A percentile compares a stretch with the other conserved stretches of the same genome.
phyloP scores from a whole-genome alignment of 2,888 invertebrate species.

The Sinelater perroti region DNA sequence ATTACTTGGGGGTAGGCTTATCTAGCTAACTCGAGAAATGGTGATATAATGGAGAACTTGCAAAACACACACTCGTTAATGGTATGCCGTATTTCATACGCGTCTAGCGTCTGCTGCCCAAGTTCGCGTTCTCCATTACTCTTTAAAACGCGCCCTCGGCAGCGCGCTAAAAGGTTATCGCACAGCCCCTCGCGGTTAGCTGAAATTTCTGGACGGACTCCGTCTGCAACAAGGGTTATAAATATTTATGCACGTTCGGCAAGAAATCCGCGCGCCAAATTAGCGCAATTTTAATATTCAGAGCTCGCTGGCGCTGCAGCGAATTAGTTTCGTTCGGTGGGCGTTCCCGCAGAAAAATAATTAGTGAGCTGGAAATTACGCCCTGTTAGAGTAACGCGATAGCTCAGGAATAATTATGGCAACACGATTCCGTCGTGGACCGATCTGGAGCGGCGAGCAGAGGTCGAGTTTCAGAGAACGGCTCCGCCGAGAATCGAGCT shows the following conservation, averaged over 20 bases:
- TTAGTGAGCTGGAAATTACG: conserved; percentile 17
- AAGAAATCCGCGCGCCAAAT: conserved; percentile 16
- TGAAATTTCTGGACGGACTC: conserved; percentile 10
- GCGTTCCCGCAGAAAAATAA: conserved; percentile 20
- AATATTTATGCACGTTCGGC: conserved; percentile 17
- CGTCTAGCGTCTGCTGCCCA: too few relatives aligned
- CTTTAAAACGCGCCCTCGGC: neutral
- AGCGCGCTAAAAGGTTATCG: neutral
- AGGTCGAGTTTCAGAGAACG: conserved; percentile 16
- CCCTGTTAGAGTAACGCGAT: conserved; percentile 10
- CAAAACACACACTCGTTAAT: too few relatives aligned
- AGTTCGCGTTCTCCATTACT: neutral
- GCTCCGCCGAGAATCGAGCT: too few relatives aligned
- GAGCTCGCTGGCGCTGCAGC: conserved; percentile 9
- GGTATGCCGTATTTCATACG: too few relatives aligned
- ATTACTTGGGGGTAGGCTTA: too few relatives aligned
- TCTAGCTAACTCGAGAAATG: too few relatives aligned
- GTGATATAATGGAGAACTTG: too few relatives aligned
- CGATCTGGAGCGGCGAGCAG: conserved; percentile 10
- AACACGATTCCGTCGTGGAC: conserved; percentile 6
- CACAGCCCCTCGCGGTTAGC: conserved; percentile 11
- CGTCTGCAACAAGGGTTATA: conserved; percentile 10
- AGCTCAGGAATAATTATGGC: conserved; percentile 17
- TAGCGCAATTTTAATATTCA: conserved; percentile 22
- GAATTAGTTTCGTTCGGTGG: conserved; percentile 20